Evolutionary conservation across 2,797 vertebrate species (phyloP), one percentile per base, ranked within the genome.

Genomic region (Dermochelys coriacea): DNA sequence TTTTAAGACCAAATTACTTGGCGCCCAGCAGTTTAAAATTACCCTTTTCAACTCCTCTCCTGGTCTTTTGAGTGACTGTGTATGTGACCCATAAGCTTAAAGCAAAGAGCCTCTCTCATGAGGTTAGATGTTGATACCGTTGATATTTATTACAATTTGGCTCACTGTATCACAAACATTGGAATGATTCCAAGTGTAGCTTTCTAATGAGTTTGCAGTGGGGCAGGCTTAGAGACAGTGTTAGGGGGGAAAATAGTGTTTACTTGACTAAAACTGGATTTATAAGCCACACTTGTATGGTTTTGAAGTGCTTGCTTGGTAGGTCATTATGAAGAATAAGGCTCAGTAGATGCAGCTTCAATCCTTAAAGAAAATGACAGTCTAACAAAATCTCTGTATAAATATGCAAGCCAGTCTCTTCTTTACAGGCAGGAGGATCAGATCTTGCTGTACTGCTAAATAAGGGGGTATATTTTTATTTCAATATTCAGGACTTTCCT

Each of bases 141-240:
- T 68, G 55, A n/a, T 19, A 49, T 15, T 55, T 84, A 47, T 47
- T 88, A 2, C 27, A 1, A 4, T 41, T 86, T 86, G 71, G 37
- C 27, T 3, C 1, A 19, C 85, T 91, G 89, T 31, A 45, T 84
- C 0, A 0, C 34, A 77, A 86, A 3, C 0, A 0, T n/a, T 25
- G 77, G 83, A 16, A 55, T 82, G 74, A 16, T 31, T 49, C 82
- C 15, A 54, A 41, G 21, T 80, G 34, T 49, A 84, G 37, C 47
- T 54, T 84, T 75, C 87, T 1, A 49, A 68, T 37, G 83, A 71
- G 49, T 2, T 85, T 83, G 79, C 86, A 29, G 81, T 34, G 1
- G 54, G 37, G 34, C 54, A 82, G 64, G 81, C 87, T 96, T 54
- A 3, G 57, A 52, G 47, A 75, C 25, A 3, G 37, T 45, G 47